phyloP scores from a whole-genome alignment of 2,888 invertebrate species.

The Epinotia nisella region DNA sequence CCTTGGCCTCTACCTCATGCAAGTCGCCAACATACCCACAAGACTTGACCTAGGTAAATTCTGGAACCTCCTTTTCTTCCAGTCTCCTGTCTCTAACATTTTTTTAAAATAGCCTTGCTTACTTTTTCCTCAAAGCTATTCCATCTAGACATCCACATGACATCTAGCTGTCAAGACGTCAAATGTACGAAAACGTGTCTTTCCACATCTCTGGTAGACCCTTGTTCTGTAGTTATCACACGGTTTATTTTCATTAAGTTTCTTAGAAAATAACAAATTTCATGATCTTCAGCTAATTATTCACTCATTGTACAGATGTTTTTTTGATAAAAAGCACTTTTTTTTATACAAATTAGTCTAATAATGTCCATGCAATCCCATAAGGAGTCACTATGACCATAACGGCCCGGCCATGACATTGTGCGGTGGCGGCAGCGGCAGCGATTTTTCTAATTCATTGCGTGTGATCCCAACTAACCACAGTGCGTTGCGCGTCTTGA shows the following conservation, averaged over 20 bases:
- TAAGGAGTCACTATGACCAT: neutral
- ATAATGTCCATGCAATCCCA: neutral
- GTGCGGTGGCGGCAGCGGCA: too few species aligned
- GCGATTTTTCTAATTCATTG: too few species aligned
- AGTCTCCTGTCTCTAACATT: neutral
- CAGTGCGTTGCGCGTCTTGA: too few species aligned
- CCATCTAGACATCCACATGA: too few species aligned
- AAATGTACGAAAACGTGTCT: too few species aligned
- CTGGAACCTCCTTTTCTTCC: neutral
- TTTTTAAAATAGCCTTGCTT: too few species aligned
- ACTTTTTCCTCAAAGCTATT: too few species aligned
- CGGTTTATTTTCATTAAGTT: neutral
- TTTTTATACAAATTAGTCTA: neutral
- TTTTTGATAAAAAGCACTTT: neutral
- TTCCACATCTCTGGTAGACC: too few species aligned
- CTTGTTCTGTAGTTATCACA: neutral
- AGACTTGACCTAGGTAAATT: constrained; percentile 72
- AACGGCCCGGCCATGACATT: too few species aligned
- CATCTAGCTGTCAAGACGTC: too few species aligned
- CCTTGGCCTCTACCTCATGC: constrained; percentile 65
- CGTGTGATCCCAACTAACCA: too few species aligned
- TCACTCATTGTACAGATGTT: neutral
- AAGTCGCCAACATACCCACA: constrained; percentile 54
- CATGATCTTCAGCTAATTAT: neutral
- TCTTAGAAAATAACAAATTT: neutral